phyloP scores from a whole-genome alignment of 1,140 invertebrate genomes.

The Trachelipus rathkii region DNA sequence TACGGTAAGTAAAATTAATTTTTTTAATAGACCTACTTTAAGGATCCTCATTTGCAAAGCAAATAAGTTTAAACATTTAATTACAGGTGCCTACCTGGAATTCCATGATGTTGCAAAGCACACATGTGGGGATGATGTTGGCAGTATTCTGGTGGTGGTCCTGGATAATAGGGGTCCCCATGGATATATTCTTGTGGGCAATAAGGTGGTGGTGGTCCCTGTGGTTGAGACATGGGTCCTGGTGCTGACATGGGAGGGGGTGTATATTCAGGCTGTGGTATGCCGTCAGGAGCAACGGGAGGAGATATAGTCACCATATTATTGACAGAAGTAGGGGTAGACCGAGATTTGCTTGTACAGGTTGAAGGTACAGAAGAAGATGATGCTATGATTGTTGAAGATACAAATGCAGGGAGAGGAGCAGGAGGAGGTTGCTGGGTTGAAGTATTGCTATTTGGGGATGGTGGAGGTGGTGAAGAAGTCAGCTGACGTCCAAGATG shows the following conservation, averaged over 20 bases:
- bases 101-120: neutral
- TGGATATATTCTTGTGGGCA: conserved; percentile 12
- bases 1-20: no score
- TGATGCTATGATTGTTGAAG: neutral
- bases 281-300: neutral
- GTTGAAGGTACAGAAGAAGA: neutral
- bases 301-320: conserved; percentile 7
- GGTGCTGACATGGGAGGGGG: conserved; percentile 14
- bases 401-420: no score
- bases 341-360: neutral
- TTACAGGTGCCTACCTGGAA: neutral
- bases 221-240: neutral
- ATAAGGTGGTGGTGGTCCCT: conserved; percentile 18
- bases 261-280: neutral
- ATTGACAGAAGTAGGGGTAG: conserved; percentile 1
- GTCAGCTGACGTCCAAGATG: neutral
- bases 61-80: no score
- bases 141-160: conserved; percentile 17
- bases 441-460: neutral
- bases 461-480: neutral
- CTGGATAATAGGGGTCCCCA: conserved; percentile 21
- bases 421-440: neutral
- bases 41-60: no score
- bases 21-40: no score
- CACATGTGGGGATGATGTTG: conserved; percentile 10